A percentile compares a stretch with the other conserved stretches of the same genome.
These are phyloP conservation scores for Candidula unifasciata DNA, from an alignment of 2,888 invertebrate genomes.

Conservation along the genomic window DNA sequence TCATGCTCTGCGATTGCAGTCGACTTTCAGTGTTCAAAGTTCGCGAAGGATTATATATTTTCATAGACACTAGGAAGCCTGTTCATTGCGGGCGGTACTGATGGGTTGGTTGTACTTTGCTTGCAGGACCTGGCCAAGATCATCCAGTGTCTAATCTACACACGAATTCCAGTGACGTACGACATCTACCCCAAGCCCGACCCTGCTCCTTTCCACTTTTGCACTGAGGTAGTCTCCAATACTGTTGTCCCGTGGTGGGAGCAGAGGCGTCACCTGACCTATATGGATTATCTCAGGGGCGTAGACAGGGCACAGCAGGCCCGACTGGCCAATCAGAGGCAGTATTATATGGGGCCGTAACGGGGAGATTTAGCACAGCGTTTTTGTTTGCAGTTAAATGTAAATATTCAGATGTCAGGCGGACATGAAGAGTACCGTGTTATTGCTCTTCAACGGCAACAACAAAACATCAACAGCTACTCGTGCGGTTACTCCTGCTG, in stretches of 20 bases:
- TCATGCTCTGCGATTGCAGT: too few species aligned
- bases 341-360: constrained; percentile 49
- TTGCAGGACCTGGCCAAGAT: constrained; percentile 46
- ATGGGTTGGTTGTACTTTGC: constrained; percentile 7
- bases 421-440: too few species aligned
- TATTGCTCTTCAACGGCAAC: too few species aligned
- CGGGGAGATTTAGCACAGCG: background rate
- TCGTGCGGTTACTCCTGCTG: too few species aligned
- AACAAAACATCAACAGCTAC: too few species aligned
- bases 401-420: too few species aligned
- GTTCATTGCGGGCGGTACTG: background rate
- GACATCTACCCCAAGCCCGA: background rate
- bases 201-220: background rate
- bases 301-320: constrained; percentile 27
- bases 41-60: too few species aligned
- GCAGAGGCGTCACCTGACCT: constrained; percentile 37
- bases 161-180: constrained; percentile 22
- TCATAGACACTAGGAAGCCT: too few species aligned
- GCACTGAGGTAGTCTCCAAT: background rate
- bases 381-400: background rate
- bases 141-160: constrained; percentile 36
- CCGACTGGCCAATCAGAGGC: constrained; percentile 46
- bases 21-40: too few species aligned
- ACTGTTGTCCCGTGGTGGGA: constrained; percentile 26
- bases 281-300: constrained; percentile 22